Conservation (phyloP, 2,113 vertebrate species). For the Regulus satrapa region DNA sequence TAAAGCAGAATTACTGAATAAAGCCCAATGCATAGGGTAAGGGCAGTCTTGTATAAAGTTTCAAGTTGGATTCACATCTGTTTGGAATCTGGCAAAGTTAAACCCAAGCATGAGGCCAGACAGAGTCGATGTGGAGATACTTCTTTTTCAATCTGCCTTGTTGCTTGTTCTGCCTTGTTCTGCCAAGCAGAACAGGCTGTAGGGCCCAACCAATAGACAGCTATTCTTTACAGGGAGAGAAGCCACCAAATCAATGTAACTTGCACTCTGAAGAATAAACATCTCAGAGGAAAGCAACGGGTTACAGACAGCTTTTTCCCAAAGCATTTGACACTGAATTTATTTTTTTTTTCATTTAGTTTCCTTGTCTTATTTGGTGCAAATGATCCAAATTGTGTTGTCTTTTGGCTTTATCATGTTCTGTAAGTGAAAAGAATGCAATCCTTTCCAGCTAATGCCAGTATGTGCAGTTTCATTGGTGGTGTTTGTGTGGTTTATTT, state of each 20-base stretch:
- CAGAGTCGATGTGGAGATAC: neutral
- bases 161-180: no score
- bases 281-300: neutral
- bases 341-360: neutral
- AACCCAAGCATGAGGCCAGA: neutral
- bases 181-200: neutral
- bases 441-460: neutral
- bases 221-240: neutral
- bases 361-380: neutral
- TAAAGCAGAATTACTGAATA: neutral
- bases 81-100: neutral
- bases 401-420: neutral
- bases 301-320: neutral
- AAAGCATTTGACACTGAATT: neutral
- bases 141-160: neutral
- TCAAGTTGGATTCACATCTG: neutral
- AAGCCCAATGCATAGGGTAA: neutral
- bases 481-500: fast-evolving
- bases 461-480: neutral
- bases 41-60: neutral
- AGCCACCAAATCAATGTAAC: neutral
- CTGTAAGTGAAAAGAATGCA: neutral
- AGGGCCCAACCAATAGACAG: fast-evolving
- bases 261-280: neutral
- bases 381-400: neutral